Conservation (phyloP, 2,797 vertebrate species). For the Sardinella longiceps region DNA sequence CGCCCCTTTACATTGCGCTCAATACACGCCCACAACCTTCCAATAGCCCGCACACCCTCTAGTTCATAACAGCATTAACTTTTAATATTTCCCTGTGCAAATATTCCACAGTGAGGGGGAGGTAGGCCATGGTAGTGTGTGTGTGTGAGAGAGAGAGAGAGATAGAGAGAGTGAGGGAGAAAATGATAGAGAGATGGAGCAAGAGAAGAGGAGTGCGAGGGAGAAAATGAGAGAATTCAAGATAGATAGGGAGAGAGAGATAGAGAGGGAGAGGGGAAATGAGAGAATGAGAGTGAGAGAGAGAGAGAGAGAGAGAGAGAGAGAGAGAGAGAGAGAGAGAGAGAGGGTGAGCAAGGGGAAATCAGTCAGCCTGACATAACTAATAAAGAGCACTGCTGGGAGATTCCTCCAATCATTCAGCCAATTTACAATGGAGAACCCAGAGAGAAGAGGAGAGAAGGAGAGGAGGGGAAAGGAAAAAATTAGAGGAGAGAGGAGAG, state of each 20-base stretch:
- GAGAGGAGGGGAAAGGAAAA: no score
- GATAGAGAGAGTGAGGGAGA: background rate
- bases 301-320: background rate
- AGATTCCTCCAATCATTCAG: constrained; percentile 37
- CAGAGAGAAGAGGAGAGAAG: no score
- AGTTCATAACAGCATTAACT: constrained; percentile 51
- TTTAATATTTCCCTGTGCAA: constrained; percentile 46
- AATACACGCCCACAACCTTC: background rate
- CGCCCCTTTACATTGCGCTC: background rate
- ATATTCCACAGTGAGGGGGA: constrained; percentile 11
- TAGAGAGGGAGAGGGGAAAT: background rate
- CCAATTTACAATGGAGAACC: constrained; percentile 36
- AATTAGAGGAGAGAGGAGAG: no score
- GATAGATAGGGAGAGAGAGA: background rate
- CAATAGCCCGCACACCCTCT: background rate
- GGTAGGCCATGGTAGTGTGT: background rate
- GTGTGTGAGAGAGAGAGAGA: background rate
- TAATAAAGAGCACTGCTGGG: constrained; percentile 45
- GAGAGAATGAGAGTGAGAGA: background rate
- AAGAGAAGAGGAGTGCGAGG: background rate
- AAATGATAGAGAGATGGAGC: background rate
- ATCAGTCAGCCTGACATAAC: constrained; percentile 40
- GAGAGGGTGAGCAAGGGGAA: constrained; percentile 7
- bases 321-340: background rate
- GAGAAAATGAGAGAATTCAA: background rate